Evolutionary conservation across 2,888 invertebrate species (phyloP).

Genomic region (Protodeltote pygarga): DNA sequence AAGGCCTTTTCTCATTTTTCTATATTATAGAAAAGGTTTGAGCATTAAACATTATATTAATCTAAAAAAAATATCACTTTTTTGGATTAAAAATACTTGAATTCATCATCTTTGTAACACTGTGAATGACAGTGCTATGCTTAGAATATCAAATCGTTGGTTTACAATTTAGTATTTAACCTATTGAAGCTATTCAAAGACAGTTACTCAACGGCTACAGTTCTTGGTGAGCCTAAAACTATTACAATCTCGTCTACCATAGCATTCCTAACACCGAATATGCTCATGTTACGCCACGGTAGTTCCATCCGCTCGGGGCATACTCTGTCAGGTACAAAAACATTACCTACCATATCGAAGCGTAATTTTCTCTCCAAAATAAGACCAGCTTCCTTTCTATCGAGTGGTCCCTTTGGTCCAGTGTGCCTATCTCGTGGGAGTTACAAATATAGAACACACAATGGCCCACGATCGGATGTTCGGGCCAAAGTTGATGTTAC

Average conservation of each 20-base stretch:
- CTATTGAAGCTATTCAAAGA: background rate
- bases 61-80: too few relatives aligned
- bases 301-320: constrained; percentile 32
- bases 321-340: constrained; percentile 31
- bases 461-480: constrained; percentile 31
- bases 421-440: constrained; percentile 47
- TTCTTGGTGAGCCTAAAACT: constrained; percentile 13
- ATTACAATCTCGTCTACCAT: constrained; percentile 16
- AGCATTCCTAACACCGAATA: constrained; percentile 28
- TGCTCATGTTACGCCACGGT: constrained; percentile 23
- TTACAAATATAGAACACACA: constrained; percentile 59
- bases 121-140: too few relatives aligned
- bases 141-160: too few relatives aligned
- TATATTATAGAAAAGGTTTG: too few relatives aligned
- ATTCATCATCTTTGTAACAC: too few relatives aligned
- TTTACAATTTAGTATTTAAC: too few relatives aligned
- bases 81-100: too few relatives aligned
- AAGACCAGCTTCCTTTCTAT: constrained; percentile 58
- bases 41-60: too few relatives aligned
- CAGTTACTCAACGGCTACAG: background rate
- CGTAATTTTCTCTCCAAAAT: constrained; percentile 53
- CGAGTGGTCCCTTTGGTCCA: constrained; percentile 42
- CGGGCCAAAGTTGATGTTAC: constrained; percentile 25
- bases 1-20: too few relatives aligned
- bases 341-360: constrained; percentile 38